Evolutionary conservation across 2,888 invertebrate species (phyloP).

Genomic region (Gortyna flavago): DNA sequence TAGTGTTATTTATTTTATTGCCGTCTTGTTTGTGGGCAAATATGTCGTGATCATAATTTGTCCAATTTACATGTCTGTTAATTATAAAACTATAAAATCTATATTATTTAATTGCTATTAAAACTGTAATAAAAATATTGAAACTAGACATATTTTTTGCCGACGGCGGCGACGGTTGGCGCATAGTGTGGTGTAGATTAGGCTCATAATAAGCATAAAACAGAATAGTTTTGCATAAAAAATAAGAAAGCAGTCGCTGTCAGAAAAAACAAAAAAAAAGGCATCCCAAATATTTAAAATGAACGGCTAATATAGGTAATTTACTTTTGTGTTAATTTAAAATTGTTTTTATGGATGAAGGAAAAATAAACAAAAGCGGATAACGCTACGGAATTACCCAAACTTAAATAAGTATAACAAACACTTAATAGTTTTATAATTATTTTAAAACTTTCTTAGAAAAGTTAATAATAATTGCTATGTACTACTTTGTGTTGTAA

Average conservation of each 20-base stretch:
- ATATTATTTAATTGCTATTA: constrained; percentile 60
- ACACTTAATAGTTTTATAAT: constrained; percentile 24
- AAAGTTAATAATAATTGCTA: constrained; percentile 22
- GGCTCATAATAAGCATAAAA: background rate
- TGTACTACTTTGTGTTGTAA: constrained; percentile 18
- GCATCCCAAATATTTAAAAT: background rate
- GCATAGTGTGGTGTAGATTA: constrained; percentile 1
- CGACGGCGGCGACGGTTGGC: constrained; percentile 54
- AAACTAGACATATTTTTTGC: constrained; percentile 41
- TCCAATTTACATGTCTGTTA: constrained; percentile 64
- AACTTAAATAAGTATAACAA: constrained; percentile 8
- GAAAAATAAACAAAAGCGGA: constrained; percentile 3
- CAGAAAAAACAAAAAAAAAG: constrained; percentile 10
- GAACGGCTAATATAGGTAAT: background rate
- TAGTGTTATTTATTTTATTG: constrained; percentile 66
- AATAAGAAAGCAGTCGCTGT: background rate
- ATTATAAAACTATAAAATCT: constrained; percentile 68
- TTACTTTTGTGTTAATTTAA: background rate
- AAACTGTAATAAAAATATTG: constrained; percentile 52
- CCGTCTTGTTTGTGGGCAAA: constrained; percentile 56
- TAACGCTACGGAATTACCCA: constrained; percentile 6
- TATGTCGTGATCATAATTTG: constrained; percentile 60
- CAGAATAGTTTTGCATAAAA: background rate
- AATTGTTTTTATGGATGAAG: background rate
- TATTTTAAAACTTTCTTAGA: constrained; percentile 28